Evolutionary conservation across 2,888 invertebrate species (phyloP).

Genomic region (Lycocerus yunnanus): DNA sequence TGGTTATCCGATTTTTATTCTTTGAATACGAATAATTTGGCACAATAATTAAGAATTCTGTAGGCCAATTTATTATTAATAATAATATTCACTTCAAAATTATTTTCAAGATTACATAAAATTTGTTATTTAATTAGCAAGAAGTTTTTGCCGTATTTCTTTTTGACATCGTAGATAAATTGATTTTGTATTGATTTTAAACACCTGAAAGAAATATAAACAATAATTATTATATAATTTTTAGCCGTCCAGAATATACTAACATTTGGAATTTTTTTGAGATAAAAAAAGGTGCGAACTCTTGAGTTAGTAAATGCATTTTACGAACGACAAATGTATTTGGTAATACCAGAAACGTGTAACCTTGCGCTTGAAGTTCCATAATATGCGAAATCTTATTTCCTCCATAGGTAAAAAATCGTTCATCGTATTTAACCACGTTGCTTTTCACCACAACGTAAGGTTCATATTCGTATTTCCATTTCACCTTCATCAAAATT

Average conservation of each 20-base stretch:
- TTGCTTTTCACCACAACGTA: conserved; percentile 79
- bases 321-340: conserved; percentile 89
- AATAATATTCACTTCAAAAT: no score
- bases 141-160: background rate
- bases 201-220: background rate
- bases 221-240: background rate
- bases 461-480: conserved; percentile 91
- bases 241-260: background rate
- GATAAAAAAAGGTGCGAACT: background rate
- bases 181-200: background rate
- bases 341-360: conserved; percentile 72
- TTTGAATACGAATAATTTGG: no score
- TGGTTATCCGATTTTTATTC: no score
- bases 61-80: no score
- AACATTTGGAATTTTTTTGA: background rate
- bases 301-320: conserved; percentile 67
- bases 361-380: conserved; percentile 78
- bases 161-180: background rate
- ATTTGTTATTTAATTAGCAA: background rate
- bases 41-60: no score
- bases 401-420: conserved; percentile 96
- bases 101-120: no score
- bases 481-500: conserved; percentile 68
- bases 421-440: conserved; percentile 78
- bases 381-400: conserved; percentile 91